A percentile compares a stretch with the other conserved stretches of the same genome.
phyloP scores from a whole-genome alignment of 2,888 invertebrate species.

The Gymnosoma rotundatum region DNA sequence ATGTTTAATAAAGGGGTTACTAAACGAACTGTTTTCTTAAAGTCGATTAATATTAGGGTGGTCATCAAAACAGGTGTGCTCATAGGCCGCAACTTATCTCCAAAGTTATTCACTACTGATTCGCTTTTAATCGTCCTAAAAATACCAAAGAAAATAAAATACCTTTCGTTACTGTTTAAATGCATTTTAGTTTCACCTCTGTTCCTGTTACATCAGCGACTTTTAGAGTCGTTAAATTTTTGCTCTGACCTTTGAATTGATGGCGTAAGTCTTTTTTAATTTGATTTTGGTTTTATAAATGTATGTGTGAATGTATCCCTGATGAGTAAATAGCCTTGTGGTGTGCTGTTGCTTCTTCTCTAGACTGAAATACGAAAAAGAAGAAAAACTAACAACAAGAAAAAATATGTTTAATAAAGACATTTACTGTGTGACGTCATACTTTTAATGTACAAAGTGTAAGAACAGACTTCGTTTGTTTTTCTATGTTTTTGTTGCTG shows the following conservation, averaged over 20 bases:
- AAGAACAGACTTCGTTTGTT: neutral
- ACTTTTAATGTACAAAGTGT: neutral
- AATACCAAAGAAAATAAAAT: too few relatives aligned
- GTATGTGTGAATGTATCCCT: neutral
- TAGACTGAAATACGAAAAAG: neutral
- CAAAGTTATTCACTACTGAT: too few relatives aligned
- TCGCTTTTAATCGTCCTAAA: too few relatives aligned
- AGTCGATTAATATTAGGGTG: too few relatives aligned
- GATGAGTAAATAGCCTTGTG: slow-evolving; percentile 19
- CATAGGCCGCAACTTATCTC: too few relatives aligned
- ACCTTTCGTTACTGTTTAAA: too few relatives aligned
- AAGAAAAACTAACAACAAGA: neutral
- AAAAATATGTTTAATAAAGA: slow-evolving; percentile 28
- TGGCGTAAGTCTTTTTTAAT: slow-evolving; percentile 26
- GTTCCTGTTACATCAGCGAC: slow-evolving; percentile 9
- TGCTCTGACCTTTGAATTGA: neutral
- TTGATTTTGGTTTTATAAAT: neutral
- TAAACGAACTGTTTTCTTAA: too few relatives aligned
- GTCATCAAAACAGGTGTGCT: too few relatives aligned
- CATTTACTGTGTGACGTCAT: slow-evolving; percentile 52
- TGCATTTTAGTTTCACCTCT: neutral
- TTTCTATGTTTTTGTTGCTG: neutral
- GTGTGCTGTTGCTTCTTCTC: neutral
- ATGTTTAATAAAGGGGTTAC: too few relatives aligned
- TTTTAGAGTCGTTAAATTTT: slow-evolving; percentile 16